Percentiles rank a stretch among this genome's conserved stretches.
These are phyloP conservation scores for Pectinophora gossypiella DNA, from an alignment of 1,140 invertebrate genomes.

Conservation along the genomic window DNA sequence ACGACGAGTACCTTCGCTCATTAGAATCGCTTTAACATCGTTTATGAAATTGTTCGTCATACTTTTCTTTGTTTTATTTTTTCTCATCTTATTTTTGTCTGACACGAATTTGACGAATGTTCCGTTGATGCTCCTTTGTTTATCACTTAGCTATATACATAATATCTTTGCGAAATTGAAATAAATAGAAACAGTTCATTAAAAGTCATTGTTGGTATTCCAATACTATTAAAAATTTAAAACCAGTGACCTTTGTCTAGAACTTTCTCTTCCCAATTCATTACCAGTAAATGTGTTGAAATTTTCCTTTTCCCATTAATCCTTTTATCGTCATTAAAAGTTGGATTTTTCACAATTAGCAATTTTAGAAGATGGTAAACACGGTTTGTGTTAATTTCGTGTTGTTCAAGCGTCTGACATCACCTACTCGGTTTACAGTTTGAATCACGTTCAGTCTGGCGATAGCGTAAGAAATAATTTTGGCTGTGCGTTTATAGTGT, in stretches of 20 bases:
- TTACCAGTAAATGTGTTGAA: no score
- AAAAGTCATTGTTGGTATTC: no score
- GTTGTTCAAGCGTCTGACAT: slow-evolving; percentile 50
- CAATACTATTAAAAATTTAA: no score
- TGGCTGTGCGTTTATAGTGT: slow-evolving; percentile 17
- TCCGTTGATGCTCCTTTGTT: neutral
- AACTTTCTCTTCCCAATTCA: no score
- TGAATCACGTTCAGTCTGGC: slow-evolving; percentile 37
- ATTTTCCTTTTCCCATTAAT: no score
- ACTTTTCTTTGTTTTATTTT: neutral
- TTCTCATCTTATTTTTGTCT: neutral
- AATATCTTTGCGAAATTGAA: no score
- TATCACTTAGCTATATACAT: no score
- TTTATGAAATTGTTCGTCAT: slow-evolving; percentile 1
- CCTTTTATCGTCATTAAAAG: slow-evolving; percentile 3
- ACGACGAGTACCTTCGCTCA: neutral
- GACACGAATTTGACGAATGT: neutral
- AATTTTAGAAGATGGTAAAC: slow-evolving; percentile 19
- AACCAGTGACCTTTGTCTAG: no score
- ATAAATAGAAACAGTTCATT: no score
- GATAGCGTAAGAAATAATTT: slow-evolving; percentile 41
- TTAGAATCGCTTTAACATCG: neutral
- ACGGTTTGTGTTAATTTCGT: slow-evolving; percentile 43
- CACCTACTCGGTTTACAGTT: slow-evolving; percentile 47
- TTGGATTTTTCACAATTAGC: slow-evolving; percentile 21